Evolutionary conservation across 2,113 vertebrate genomes (phyloP).

Genomic region (Nipponia nippon): DNA sequence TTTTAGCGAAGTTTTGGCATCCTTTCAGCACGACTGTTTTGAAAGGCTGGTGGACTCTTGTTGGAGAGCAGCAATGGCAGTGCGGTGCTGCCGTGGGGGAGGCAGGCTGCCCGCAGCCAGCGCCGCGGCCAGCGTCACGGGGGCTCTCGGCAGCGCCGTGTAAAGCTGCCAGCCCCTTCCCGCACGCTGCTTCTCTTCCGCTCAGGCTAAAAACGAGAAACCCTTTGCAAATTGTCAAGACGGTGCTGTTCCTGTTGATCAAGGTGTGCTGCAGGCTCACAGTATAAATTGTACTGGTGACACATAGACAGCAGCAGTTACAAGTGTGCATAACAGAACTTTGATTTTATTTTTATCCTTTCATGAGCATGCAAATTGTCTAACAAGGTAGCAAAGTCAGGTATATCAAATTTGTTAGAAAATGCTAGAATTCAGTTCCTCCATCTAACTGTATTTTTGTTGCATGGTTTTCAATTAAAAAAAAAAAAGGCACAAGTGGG

Average conservation of each 20-base stretch:
- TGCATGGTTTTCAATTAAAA: not conserved
- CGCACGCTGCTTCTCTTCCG: not conserved
- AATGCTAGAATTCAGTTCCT: not conserved
- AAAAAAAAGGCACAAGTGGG: not conserved
- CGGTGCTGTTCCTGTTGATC: not conserved
- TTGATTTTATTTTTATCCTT: not conserved
- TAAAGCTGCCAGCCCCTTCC: not conserved
- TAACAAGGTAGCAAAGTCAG: not conserved
- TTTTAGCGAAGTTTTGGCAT: not conserved
- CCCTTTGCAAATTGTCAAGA: not conserved
- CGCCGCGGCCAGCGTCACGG: accelerated
- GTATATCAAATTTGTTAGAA: not conserved
- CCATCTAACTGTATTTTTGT: not conserved
- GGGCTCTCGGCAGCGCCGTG: not conserved
- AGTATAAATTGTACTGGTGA: not conserved
- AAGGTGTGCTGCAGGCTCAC: not conserved
- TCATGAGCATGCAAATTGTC: not conserved
- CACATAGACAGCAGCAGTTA: not conserved
- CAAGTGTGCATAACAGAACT: not conserved
- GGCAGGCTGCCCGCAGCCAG: not conserved
- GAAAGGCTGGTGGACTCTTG: no score
- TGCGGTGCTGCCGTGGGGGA: accelerated
- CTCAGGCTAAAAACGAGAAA: not conserved
- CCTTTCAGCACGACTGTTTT: not conserved
- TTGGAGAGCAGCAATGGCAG: not conserved